Evolutionary conservation across 2,113 vertebrate genomes (phyloP), one percentile per base, ranked within the genome.

Genomic region (Burhinus bistriatus): DNA sequence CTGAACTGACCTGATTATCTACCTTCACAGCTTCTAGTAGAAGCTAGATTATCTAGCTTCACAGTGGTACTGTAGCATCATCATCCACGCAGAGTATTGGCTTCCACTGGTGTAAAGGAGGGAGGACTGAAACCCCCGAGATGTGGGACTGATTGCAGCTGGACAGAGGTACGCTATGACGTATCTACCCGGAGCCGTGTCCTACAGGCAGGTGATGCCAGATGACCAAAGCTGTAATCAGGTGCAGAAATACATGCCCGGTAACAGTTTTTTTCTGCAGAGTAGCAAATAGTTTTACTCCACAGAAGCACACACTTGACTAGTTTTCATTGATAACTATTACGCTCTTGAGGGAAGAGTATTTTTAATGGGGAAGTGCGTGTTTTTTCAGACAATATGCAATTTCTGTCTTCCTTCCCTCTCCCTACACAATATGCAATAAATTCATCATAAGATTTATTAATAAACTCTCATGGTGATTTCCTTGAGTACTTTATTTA

Each of bases 401-500:
- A 59, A 59, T 87, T 95, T 93, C n/a, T 54, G 2, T 42, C 51
- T 82, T 94, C 54, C 5, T 77, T 91, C 40, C 15, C 45, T 79
- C 38, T 59, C 8, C 11, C 19, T 86, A 19, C 49, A 36, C 30
- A 79, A 19, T 47, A 32, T 61, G 44, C 19, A 76, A 91, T 89
- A 92, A 95, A 76, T 36, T 36, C 11, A 68, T 83, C 14, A 16
- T 82, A 54, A 81, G 29, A 57, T 89, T 95, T 95, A 82, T 94
- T 82, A 93, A 89, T 79, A 78, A 92, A 75, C 11, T 70, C 59
- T 77, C 49, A 52, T 57, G 30, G 47, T 64, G 42, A 84, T 88
- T 92, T 88, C 54, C 58, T 66, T 15, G 40, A 90, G 40, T 88
- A 59, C 61, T 93, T 91, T 85, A 91, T 93, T 94, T 91, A 85